A percentile compares a stretch with the other conserved stretches of the same genome.
phyloP scores from a whole-genome alignment of 2,113 vertebrate species.

The Genyomyrus donnyi region DNA sequence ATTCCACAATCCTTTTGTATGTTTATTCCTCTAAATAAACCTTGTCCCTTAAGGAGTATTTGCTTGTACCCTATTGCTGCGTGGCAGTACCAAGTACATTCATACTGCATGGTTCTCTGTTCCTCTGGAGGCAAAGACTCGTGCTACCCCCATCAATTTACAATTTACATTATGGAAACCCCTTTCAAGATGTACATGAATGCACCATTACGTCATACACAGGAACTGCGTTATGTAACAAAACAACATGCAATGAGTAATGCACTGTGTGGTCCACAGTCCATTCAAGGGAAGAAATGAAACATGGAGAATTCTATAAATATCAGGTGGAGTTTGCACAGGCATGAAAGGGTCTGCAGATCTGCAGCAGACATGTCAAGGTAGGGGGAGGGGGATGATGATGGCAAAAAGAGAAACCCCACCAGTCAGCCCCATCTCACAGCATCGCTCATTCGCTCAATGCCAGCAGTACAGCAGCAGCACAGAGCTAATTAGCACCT shows the following conservation, averaged over 20 bases:
- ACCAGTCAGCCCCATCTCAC: not conserved
- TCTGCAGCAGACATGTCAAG: not conserved
- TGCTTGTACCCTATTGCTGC: not conserved
- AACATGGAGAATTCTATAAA: not conserved
- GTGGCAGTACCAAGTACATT: not conserved
- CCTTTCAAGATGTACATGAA: not conserved
- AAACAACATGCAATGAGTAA: not conserved
- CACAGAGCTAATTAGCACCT: not conserved
- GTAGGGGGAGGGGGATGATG: not conserved
- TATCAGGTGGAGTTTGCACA: not conserved
- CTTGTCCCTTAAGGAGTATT: not conserved
- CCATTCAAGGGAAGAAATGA: not conserved
- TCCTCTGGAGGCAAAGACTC: not conserved
- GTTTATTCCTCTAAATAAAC: not conserved
- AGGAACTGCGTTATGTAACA: not conserved
- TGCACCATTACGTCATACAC: not conserved
- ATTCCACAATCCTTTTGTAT: not conserved
- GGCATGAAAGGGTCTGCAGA: not conserved
- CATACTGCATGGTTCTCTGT: not conserved
- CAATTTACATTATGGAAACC: not conserved
- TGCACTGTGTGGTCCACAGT: not conserved
- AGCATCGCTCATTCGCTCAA: not conserved
- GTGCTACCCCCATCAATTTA: not conserved
- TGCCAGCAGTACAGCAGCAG: not conserved
- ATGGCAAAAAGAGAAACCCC: not conserved